Evolutionary conservation across 2,113 vertebrate species (phyloP).

Genomic region (Sphyrna mokarran): DNA sequence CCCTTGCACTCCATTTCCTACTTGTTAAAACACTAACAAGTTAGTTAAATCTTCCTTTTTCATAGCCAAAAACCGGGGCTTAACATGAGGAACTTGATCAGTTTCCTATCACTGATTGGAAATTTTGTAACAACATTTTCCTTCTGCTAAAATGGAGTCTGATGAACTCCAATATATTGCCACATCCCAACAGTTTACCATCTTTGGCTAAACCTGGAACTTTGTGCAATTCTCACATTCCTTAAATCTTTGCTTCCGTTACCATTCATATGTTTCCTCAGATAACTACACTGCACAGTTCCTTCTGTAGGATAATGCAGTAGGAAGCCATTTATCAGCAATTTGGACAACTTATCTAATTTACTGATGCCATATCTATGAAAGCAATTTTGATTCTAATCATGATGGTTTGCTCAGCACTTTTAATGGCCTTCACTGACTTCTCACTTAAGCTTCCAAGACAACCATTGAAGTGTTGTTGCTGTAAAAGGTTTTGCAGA

Average conservation of each 20-base stretch:
- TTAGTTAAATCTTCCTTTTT: neutral
- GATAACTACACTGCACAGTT: neutral
- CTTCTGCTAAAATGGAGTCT: neutral
- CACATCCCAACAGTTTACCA: neutral
- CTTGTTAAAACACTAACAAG: neutral
- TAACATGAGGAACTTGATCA: neutral
- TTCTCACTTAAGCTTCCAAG: neutral
- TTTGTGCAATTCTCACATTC: neutral
- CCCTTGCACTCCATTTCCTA: neutral
- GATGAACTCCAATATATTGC: neutral
- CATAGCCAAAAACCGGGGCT: neutral
- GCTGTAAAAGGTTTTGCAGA: neutral
- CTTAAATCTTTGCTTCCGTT: neutral
- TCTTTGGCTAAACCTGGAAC: neutral
- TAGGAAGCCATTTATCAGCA: neutral
- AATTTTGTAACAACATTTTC: neutral
- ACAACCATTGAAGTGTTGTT: neutral
- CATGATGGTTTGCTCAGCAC: neutral
- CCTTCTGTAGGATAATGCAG: neutral
- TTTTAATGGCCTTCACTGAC: neutral
- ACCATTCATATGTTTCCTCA: neutral
- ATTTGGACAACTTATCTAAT: neutral
- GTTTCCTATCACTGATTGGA: neutral
- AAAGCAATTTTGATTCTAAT: neutral
- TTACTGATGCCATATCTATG: neutral